phyloP scores from a whole-genome alignment of 2,888 invertebrate species.

The Scaeva pyrastri region DNA sequence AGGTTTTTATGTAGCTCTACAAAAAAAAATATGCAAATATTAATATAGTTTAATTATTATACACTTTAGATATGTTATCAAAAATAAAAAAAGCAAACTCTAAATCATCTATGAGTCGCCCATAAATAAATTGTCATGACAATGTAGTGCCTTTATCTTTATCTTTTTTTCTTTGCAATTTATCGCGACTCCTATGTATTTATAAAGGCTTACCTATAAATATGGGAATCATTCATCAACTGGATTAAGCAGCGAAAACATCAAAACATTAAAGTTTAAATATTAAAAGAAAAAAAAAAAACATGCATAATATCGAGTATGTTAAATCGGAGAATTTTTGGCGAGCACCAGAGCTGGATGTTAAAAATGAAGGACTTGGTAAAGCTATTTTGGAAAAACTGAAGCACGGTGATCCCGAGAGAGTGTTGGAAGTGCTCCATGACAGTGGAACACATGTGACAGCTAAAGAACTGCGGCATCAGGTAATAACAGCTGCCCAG shows the following conservation, averaged over 20 bases:
- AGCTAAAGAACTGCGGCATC: conserved; percentile 58
- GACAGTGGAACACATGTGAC: conserved; percentile 56
- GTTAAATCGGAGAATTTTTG: conserved; percentile 43
- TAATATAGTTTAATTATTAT: too few species aligned
- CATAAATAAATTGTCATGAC: neutral
- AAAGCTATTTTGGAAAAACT: conserved; percentile 49
- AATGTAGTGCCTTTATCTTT: neutral
- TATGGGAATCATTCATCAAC: neutral
- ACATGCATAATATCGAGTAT: conserved; percentile 6
- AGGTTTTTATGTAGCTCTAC: too few species aligned
- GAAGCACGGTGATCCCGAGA: conserved; percentile 30
- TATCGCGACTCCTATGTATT: neutral
- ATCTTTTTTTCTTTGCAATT: too few species aligned
- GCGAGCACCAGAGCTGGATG: conserved; percentile 22
- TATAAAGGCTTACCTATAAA: neutral
- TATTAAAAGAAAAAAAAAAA: neutral
- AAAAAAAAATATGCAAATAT: too few species aligned
- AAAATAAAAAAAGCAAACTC: too few species aligned
- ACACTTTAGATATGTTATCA: too few species aligned
- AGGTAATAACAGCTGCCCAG: conserved; percentile 62
- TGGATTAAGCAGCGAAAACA: neutral
- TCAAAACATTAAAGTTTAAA: neutral
- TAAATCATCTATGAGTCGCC: too few species aligned
- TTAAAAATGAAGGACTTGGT: conserved; percentile 15
- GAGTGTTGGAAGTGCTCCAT: conserved; percentile 72